Base-by-base conservation (phyloP, 2,113 vertebrate genomes). In the Crotalus viridis region DNA sequence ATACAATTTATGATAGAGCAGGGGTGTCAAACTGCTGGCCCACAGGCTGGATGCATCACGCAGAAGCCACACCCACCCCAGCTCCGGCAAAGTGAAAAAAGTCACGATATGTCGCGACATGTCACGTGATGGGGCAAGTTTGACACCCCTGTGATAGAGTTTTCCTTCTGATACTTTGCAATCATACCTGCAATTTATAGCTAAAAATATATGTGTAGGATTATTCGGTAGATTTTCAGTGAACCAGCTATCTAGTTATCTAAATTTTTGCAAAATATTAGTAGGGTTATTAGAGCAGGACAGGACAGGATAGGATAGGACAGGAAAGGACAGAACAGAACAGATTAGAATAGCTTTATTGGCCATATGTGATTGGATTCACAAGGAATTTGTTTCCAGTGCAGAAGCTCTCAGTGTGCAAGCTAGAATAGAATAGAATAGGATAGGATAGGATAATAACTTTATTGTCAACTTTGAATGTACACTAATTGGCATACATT, bases 131-230 rank as follows among this genome's bases (percentile, higher is more conserved):
- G 48, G 1, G 48, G 48, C 48, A 51, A 51, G 48, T 51, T 51
- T 51, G 8, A 51, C 48, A 51, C 48, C 48, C 48, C 48, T 51
- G 48, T 87, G 59, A 64, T 55, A 28, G 81, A 51, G 61, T 28
- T 43, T 59, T 64, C 28, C 43, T 90, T 52, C 92, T 54, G 74
- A 93, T 93, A 85, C 3, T 51, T 56, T 86, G 22, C 26, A 90
- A 46, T 61, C n/a, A 64, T n/a, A 54, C 8, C 33, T 4, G 15
- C 55, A 81, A 26, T 56, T 90, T 86, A 86, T 54, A 93, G 61
- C 89, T 93, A 87, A 93, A 86, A 85, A 86, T 87, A 57, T 61
- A 90, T 54, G 22, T n/a, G 85, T 61, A 61, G 54, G 92, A 69
- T 85, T 88, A 93, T 93, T 93, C 89, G 39, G 54, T 21, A 52